Percentiles rank a stretch among this genome's conserved stretches.
Conservation (phyloP, 2,888 invertebrate genomes). For the Nemapogon koenigi region DNA sequence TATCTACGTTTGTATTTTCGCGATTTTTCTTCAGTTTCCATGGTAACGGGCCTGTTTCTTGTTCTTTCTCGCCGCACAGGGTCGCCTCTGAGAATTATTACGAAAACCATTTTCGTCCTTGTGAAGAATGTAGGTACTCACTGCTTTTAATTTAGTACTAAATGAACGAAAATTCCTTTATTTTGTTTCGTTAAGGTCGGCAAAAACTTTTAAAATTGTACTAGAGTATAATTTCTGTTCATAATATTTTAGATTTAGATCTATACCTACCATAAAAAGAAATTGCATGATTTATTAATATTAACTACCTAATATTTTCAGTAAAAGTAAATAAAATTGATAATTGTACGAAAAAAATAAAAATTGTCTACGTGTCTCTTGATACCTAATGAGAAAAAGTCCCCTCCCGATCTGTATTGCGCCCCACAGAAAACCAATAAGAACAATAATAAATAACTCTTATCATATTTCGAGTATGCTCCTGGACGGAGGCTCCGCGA, state of each 20-base stretch:
- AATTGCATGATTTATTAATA: too few species aligned
- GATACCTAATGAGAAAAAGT: too few species aligned
- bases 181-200: conserved; percentile 11
- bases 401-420: conserved; percentile 30
- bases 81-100: conserved; percentile 10
- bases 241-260: too few species aligned
- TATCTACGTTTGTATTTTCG: conserved; percentile 13
- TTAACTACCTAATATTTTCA: too few species aligned
- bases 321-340: too few species aligned
- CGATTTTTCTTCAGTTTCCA: conserved; percentile 15
- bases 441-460: conserved; percentile 66
- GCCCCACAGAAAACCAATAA: conserved; percentile 61
- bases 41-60: conserved; percentile 8
- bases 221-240: too few species aligned
- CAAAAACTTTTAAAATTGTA: too few species aligned
- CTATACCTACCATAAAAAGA: too few species aligned
- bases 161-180: conserved; percentile 34
- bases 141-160: conserved; percentile 46
- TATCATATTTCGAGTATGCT: conserved; percentile 67
- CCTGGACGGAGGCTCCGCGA: conserved; percentile 59
- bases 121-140: conserved; percentile 25
- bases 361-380: too few species aligned
- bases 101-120: conserved; percentile 11
- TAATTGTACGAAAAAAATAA: too few species aligned
- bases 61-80: conserved; percentile 8